These are phyloP conservation scores for Melanotaenia boesemani DNA, from an alignment of 2,797 vertebrate genomes.

Conservation along the genomic window DNA sequence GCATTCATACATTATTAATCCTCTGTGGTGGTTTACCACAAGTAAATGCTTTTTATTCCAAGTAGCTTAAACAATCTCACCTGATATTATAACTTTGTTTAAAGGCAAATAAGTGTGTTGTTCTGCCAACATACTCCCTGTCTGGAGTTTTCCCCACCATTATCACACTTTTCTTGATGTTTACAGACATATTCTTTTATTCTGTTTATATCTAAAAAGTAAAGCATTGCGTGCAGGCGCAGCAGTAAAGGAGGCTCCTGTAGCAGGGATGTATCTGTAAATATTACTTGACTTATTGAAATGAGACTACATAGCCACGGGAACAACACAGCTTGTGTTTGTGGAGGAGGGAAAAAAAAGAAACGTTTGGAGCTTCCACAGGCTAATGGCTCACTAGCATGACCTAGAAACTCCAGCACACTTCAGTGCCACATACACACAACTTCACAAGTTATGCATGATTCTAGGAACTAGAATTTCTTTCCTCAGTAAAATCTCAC, in stretches of 20 bases:
- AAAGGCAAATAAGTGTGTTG: slow-evolving; percentile 45
- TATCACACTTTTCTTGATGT: slow-evolving; percentile 50
- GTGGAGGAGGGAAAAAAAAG: slow-evolving; percentile 4
- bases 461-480: slow-evolving; percentile 32
- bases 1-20: slow-evolving; percentile 64
- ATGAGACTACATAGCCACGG: slow-evolving; percentile 70
- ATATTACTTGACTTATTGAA: slow-evolving; percentile 78
- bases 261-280: slow-evolving; percentile 71
- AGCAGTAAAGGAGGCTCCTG: slow-evolving; percentile 57
- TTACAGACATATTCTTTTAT: slow-evolving; percentile 64
- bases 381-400: slow-evolving; percentile 72
- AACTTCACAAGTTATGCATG: slow-evolving; percentile 22
- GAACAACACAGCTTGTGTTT: slow-evolving; percentile 73
- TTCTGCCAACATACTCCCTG: slow-evolving; percentile 33
- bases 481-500: slow-evolving; percentile 5
- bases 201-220: slow-evolving; percentile 70
- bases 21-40: slow-evolving; percentile 15
- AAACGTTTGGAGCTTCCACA: slow-evolving; percentile 49
- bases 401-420: slow-evolving; percentile 74
- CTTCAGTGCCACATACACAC: slow-evolving; percentile 16
- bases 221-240: slow-evolving; percentile 60
- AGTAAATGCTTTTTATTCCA: slow-evolving; percentile 17
- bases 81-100: slow-evolving; percentile 44
- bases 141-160: slow-evolving; percentile 38
- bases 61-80: slow-evolving; percentile 19